Evolutionary conservation across 2,113 vertebrate species (phyloP).

Genomic region (Hippocampus mohnikei): DNA sequence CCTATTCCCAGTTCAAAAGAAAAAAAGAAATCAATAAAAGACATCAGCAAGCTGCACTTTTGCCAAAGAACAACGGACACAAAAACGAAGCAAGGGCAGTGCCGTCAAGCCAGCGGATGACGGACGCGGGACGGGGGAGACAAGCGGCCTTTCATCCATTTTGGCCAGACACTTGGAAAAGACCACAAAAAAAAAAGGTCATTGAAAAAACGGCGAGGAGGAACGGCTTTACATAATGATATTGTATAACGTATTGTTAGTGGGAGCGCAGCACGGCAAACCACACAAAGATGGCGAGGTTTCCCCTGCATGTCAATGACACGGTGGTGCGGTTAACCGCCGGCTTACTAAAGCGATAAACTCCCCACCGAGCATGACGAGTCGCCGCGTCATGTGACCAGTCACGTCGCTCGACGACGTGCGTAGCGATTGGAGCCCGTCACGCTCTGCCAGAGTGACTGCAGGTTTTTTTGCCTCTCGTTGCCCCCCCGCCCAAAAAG

Average conservation of each 20-base stretch:
- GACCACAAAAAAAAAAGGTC: constrained; percentile 11
- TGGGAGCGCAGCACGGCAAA: background rate
- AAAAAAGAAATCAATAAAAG: constrained; percentile 21
- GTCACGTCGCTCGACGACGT: background rate
- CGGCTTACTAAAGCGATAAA: background rate
- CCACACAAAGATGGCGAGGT: background rate
- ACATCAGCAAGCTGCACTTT: constrained; percentile 21
- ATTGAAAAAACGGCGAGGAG: background rate
- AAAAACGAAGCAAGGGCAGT: constrained; percentile 38
- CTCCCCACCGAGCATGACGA: background rate
- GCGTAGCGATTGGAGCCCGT: background rate
- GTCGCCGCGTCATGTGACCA: background rate
- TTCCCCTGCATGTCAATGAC: background rate
- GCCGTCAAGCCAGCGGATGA: constrained; percentile 31
- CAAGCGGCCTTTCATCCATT: constrained; percentile 34
- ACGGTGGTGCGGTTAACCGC: background rate
- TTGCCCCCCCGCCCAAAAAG: no score
- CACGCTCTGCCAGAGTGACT: constrained; percentile 29
- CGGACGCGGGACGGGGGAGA: constrained; percentile 15
- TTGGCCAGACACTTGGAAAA: constrained; percentile 16
- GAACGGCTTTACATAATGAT: background rate
- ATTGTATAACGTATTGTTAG: background rate
- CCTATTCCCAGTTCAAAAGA: constrained; percentile 18
- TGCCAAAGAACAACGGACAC: constrained; percentile 19
- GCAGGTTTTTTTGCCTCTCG: background rate